phyloP scores from a whole-genome alignment of 2,888 invertebrate genomes.

The Hydroisotoma schaefferi region DNA sequence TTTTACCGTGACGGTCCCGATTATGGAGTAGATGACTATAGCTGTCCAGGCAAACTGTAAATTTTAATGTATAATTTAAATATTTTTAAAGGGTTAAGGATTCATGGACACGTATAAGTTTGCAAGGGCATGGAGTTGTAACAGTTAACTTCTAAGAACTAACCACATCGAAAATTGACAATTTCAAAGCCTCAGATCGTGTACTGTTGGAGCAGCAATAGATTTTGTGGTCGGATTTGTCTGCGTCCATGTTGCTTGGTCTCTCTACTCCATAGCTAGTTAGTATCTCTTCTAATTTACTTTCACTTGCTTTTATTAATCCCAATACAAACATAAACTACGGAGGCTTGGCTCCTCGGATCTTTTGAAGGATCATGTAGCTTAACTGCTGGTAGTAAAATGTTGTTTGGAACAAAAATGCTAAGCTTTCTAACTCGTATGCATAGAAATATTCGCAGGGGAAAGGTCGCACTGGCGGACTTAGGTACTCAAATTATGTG shows the following conservation, averaged over 20 bases:
- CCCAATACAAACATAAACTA: no score
- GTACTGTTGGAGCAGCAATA: slow-evolving; percentile 47
- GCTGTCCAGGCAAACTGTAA: slow-evolving; percentile 9
- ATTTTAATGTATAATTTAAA: neutral
- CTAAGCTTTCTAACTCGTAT: no score
- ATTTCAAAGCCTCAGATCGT: slow-evolving; percentile 38
- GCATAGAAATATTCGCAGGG: no score
- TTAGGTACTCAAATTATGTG: no score
- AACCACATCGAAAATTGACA: slow-evolving; percentile 44
- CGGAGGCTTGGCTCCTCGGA: no score
- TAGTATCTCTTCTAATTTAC: no score
- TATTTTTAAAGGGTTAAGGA: neutral
- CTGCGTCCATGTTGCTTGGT: slow-evolving; percentile 1
- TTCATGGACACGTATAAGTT: neutral
- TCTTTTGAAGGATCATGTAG: no score
- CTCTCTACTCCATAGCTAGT: neutral
- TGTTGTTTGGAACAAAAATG: no score
- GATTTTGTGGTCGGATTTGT: slow-evolving; percentile 33
- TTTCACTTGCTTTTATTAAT: no score
- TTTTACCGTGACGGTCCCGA: slow-evolving; percentile 34
- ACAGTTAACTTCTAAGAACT: slow-evolving; percentile 7
- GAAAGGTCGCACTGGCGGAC: no score
- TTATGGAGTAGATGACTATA: slow-evolving; percentile 9
- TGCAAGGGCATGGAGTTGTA: neutral
- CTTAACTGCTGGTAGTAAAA: no score